These are phyloP conservation scores for Marcusenius ussheri DNA, from an alignment of 2,113 vertebrate genomes.

Conservation along the genomic window DNA sequence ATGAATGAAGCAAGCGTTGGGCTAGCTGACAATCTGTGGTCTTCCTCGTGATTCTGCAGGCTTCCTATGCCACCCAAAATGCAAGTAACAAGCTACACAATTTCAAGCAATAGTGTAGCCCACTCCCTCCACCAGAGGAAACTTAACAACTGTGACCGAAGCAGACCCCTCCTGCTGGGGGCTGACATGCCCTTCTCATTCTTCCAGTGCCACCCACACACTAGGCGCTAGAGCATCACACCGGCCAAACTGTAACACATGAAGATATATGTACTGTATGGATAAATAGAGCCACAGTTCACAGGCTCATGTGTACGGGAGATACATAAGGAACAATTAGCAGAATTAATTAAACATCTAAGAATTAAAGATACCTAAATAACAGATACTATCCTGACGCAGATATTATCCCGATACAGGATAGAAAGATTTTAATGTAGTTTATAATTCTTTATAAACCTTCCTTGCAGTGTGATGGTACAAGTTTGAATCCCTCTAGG, in stretches of 20 bases:
- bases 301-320: neutral
- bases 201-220: constrained; percentile 49
- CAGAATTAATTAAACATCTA: neutral
- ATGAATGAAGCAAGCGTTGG: neutral
- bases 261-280: neutral
- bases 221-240: constrained; percentile 17
- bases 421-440: neutral
- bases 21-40: neutral
- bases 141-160: constrained; percentile 66
- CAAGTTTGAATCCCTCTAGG: neutral
- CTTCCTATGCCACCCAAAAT: constrained; percentile 29
- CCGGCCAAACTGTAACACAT: neutral
- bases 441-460: neutral
- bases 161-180: constrained; percentile 56
- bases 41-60: neutral
- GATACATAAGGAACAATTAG: neutral
- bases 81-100: constrained; percentile 39
- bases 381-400: neutral
- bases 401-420: neutral
- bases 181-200: constrained; percentile 47
- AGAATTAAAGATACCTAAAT: neutral
- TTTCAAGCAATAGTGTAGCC: neutral
- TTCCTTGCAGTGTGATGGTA: neutral
- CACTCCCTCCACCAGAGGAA: constrained; percentile 59
- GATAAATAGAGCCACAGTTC: neutral